These are phyloP conservation scores for Corythoichthys intestinalis DNA, from an alignment of 2,113 vertebrate species.

Conservation along the genomic window DNA sequence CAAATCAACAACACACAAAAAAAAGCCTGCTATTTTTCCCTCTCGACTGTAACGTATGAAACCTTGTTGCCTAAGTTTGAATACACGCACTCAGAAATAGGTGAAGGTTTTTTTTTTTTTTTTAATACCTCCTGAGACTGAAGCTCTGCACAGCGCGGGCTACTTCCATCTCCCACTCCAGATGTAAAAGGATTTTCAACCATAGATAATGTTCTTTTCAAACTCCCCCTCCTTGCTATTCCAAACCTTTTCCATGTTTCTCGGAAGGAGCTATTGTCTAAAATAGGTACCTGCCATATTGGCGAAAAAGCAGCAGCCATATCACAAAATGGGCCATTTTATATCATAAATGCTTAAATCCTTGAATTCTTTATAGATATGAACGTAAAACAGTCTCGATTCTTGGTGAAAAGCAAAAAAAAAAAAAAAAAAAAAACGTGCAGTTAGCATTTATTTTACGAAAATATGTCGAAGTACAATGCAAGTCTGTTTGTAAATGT, in stretches of 20 bases:
- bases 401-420: too few relatives aligned
- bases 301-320: conserved; percentile 22
- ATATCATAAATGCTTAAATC: too few relatives aligned
- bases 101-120: conserved; percentile 13
- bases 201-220: conserved; percentile 51
- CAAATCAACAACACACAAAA: background rate
- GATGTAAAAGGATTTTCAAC: conserved; percentile 55
- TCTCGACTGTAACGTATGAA: background rate
- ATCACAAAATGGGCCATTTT: too few relatives aligned
- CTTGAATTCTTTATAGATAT: too few relatives aligned
- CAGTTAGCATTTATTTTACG: too few relatives aligned
- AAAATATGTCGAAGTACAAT: too few relatives aligned
- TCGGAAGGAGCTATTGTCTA: conserved; percentile 42
- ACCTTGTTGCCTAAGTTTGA: background rate
- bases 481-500: too few relatives aligned
- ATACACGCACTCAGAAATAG: conserved; percentile 7
- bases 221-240: conserved; percentile 37
- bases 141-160: conserved; percentile 40
- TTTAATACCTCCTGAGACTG: conserved; percentile 58
- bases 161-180: conserved; percentile 54
- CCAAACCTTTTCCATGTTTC: conserved; percentile 56
- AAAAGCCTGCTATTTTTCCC: background rate
- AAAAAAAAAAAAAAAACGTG: too few relatives aligned
- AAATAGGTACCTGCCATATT: conserved; percentile 40
- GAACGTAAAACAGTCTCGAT: too few relatives aligned